A percentile compares a stretch with the other conserved stretches of the same genome.
Evolutionary conservation across 2,797 vertebrate species (phyloP).

Genomic region (Gambusia yucatana): DNA sequence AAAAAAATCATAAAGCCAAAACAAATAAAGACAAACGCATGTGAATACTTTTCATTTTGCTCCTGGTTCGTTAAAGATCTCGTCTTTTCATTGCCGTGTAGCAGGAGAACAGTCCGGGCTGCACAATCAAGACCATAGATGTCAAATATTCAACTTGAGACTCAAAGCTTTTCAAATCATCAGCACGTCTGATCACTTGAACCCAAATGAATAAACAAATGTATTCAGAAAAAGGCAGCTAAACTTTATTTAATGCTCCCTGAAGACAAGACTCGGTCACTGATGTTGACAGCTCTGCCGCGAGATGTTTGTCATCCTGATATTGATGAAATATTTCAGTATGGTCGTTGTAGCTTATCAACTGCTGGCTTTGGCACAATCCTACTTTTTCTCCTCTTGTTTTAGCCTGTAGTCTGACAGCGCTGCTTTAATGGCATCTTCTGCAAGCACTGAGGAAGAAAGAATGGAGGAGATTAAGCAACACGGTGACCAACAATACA

Average conservation of each 20-base stretch:
- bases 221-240: conserved; percentile 13
- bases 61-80: conserved; percentile 10
- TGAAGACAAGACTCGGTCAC: conserved; percentile 4
- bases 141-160: background rate
- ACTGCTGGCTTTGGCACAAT: conserved; percentile 46
- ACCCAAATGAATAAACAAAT: conserved; percentile 7
- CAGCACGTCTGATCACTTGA: conserved; percentile 9
- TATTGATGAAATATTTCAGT: background rate
- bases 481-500: background rate
- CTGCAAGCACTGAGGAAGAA: conserved; percentile 86
- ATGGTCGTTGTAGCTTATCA: conserved; percentile 21
- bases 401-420: conserved; percentile 91
- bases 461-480: background rate
- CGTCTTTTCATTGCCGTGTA: background rate
- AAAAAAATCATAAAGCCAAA: conserved; percentile 43
- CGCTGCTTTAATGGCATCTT: conserved; percentile 93
- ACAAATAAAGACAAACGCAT: conserved; percentile 22
- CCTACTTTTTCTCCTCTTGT: conserved; percentile 72
- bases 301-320: background rate
- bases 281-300: conserved; percentile 3
- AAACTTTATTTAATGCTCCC: conserved; percentile 1
- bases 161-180: background rate
- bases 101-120: background rate
- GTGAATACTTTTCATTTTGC: background rate
- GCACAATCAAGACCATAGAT: background rate